phyloP scores from a whole-genome alignment of 2,113 vertebrate species.

The Callochromis pleurospilus region DNA sequence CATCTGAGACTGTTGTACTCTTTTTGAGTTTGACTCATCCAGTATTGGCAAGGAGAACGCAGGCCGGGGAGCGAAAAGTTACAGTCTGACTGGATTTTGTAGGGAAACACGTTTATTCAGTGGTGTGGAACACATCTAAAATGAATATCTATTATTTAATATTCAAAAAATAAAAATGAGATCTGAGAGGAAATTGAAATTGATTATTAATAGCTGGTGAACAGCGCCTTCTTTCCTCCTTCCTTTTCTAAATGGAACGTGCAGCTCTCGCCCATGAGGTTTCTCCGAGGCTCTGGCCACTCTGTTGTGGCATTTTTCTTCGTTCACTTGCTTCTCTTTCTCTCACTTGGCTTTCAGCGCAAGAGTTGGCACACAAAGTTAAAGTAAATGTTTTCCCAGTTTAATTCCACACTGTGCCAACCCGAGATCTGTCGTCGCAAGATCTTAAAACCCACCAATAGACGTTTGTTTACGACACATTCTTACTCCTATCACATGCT shows the following conservation, averaged over 20 bases:
- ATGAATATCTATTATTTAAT: background rate
- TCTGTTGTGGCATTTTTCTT: background rate
- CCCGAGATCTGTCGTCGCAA: background rate
- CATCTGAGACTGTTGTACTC: background rate
- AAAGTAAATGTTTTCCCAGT: background rate
- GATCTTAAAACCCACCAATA: background rate
- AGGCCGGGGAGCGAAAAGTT: background rate
- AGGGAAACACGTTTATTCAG: background rate
- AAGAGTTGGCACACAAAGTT: background rate
- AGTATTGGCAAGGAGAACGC: background rate
- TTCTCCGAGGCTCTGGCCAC: background rate
- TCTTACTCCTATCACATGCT: background rate
- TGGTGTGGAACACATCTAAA: background rate
- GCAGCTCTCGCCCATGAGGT: background rate
- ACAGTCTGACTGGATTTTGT: background rate
- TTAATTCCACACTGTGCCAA: background rate
- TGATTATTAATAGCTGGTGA: conserved; percentile 11
- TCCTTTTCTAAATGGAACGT: background rate
- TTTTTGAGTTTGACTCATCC: background rate
- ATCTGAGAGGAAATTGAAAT: conserved; percentile 29
- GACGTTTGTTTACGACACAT: background rate
- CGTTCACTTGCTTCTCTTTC: background rate
- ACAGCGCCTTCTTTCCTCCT: background rate
- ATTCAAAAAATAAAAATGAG: background rate
- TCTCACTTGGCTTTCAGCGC: background rate